Base-by-base conservation (phyloP, 2,888 invertebrate genomes). In the Clanis bilineata region DNA sequence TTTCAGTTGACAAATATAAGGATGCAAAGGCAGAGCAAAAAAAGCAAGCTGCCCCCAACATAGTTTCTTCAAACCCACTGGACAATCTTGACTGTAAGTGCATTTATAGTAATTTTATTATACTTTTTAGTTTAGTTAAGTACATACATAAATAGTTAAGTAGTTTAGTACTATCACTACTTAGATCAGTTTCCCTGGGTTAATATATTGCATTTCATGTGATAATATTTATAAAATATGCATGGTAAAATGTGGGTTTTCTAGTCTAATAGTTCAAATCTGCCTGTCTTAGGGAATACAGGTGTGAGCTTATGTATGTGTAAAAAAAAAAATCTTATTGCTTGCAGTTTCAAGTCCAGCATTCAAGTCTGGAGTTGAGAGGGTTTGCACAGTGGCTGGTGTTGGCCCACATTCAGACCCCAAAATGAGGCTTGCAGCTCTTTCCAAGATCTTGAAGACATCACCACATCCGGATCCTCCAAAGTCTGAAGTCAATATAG, bases 41-140 rank as follows among this genome's bases (percentile, higher is more conserved):
- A 39, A 93, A 94, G 68, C 93, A 94, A 38, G 93, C 93, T 70
- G 93, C 93, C 5, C 97, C 97, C 0, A 95, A 93, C 83, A 94
- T 97, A 59, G 94, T 96, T 22, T 95, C 96, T 36, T 94, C 95
- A 64, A 97, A 98, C 86, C 96, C 97, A 10, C 88, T 98, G 66
- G 97, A 98, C 80, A 96, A 96, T 77, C 93, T 98, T 68, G 95
- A 98, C 79, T 97, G 97, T 97, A 88, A 95, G 96, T 94, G 64
- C 38, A 54, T 54, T 47, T 15, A 3, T 25, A 39, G 25, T 25
- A 25, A 25, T 7, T 23, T 21, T 38, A n/a, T 38, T 28, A 28
- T 54, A 41, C 9, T 9, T 7, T n/a, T 25, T 41, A 12, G n/a
- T n/a, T n/a, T n/a, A n/a, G n/a, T n/a, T n/a, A n/a, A n/a, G n/a